Evolutionary conservation across 2,888 invertebrate species (phyloP).

Genomic region (Netelia virgata): DNA sequence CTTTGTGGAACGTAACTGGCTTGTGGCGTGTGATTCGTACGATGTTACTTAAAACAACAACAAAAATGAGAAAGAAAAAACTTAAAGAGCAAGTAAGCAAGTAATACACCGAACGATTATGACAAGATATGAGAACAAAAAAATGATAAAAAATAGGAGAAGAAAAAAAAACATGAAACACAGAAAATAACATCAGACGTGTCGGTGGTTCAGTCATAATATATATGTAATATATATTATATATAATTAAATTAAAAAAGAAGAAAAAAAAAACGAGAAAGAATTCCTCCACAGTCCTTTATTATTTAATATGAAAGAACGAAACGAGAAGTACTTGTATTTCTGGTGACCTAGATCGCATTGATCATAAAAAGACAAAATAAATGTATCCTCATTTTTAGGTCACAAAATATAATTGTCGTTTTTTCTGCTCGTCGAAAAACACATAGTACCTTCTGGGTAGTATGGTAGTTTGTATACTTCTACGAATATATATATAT

Average conservation of each 20-base stretch:
- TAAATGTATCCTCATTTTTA: conserved; percentile 91
- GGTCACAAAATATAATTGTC: conserved; percentile 87
- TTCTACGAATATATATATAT: neutral
- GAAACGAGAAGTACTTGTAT: conserved; percentile 83
- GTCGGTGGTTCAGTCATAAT: conserved; percentile 84
- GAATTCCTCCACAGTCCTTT: conserved; percentile 84
- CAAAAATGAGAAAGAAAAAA: conserved; percentile 69
- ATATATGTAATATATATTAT: conserved; percentile 84
- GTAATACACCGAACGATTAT: conserved; percentile 70
- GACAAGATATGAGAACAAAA: conserved; percentile 60
- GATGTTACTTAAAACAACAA: conserved; percentile 81
- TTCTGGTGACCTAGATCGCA: conserved; percentile 85
- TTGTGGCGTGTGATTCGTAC: conserved; percentile 82
- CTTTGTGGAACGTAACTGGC: conserved; percentile 74
- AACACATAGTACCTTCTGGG: conserved; percentile 38
- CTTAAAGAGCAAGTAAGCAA: conserved; percentile 69
- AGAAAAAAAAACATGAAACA: conserved; percentile 72
- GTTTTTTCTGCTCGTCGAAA: conserved; percentile 73
- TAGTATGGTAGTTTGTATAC: conserved; percentile 38
- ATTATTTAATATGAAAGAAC: conserved; percentile 79
- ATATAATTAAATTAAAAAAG: conserved; percentile 76
- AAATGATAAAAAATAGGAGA: conserved; percentile 65
- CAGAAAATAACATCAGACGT: conserved; percentile 67
- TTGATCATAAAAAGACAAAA: conserved; percentile 89
- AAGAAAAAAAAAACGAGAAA: conserved; percentile 77